phyloP scores from a whole-genome alignment of 2,113 vertebrate species.

The Centropristis striata region DNA sequence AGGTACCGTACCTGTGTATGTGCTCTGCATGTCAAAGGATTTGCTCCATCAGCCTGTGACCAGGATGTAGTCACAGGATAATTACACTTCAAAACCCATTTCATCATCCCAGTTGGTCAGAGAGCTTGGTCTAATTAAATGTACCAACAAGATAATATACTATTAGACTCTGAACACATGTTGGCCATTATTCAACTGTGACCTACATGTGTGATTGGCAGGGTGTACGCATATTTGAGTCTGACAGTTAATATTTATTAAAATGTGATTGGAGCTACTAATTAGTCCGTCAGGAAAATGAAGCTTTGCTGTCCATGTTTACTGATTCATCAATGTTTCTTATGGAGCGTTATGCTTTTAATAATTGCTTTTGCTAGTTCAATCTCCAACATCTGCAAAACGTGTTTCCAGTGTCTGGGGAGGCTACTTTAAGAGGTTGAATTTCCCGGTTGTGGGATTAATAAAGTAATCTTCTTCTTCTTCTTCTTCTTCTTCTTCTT shows the following conservation, averaged over 20 bases:
- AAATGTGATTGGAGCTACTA: neutral
- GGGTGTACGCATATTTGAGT: too few species aligned
- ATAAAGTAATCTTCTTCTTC: too few species aligned
- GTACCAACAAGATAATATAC: neutral
- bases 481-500: too few species aligned
- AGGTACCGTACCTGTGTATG: neutral
- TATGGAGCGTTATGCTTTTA: neutral
- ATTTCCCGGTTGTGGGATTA: too few species aligned
- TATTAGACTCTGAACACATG: neutral
- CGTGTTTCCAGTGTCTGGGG: too few species aligned
- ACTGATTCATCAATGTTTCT: neutral
- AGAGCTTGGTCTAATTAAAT: conserved; percentile 11
- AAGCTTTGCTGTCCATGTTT: neutral
- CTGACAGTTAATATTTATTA: neutral
- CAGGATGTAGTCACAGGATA: neutral
- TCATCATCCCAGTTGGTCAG: neutral
- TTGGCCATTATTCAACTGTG: neutral
- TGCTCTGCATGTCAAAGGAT: conserved; percentile 6
- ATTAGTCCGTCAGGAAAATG: neutral
- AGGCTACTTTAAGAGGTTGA: too few species aligned
- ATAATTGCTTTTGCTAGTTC: neutral
- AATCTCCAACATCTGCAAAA: neutral
- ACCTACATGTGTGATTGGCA: neutral
- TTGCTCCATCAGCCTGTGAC: conserved; percentile 10
- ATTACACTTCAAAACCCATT: neutral